These are phyloP conservation scores for Spinus olivaceus DNA, from an alignment of 2,797 vertebrate genomes.

Conservation along the genomic window DNA sequence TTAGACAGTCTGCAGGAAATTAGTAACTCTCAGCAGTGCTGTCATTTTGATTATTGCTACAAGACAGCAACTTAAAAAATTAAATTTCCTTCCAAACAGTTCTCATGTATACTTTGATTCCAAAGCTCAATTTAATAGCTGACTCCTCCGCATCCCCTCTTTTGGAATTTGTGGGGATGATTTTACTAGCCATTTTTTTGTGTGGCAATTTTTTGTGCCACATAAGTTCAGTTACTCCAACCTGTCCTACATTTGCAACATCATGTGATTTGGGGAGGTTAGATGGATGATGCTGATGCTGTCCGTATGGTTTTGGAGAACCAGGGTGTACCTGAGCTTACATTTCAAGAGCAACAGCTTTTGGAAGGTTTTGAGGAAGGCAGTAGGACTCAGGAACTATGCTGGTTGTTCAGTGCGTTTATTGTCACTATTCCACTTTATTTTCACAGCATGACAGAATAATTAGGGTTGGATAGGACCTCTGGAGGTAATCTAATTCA, in stretches of 20 bases:
- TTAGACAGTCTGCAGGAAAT: conserved; percentile 31
- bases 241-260: background rate
- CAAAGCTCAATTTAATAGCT: conserved; percentile 2
- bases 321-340: background rate
- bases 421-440: background rate
- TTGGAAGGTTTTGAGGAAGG: background rate
- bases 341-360: background rate
- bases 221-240: background rate
- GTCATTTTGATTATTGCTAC: conserved; percentile 57
- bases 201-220: background rate
- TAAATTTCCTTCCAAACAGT: conserved; percentile 29
- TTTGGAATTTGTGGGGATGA: background rate
- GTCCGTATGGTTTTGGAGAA: background rate
- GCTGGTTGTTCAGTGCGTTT: background rate
- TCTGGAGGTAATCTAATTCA: background rate
- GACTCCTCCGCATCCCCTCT: background rate
- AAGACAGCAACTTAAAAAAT: conserved; percentile 47
- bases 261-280: background rate
- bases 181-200: background rate
- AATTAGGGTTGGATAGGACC: background rate
- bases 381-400: background rate
- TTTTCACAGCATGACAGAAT: background rate
- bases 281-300: background rate
- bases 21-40: conserved; percentile 44
- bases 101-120: background rate